A percentile compares a stretch with the other conserved stretches of the same genome.
These are phyloP conservation scores for Drosophila colorata DNA, from an alignment of 2,888 invertebrate genomes.

Conservation along the genomic window DNA sequence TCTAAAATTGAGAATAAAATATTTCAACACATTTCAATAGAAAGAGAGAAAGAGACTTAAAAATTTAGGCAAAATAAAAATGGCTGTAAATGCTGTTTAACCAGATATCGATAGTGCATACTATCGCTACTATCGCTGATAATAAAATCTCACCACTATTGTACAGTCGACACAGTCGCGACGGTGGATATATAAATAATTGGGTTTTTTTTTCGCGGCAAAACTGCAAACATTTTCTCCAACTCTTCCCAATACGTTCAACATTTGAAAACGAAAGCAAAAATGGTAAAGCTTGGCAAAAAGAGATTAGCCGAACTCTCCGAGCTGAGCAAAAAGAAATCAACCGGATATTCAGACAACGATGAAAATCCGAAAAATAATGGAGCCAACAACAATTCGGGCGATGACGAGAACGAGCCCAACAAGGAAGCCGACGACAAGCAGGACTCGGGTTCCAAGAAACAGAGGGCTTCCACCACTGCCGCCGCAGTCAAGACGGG, in stretches of 20 bases:
- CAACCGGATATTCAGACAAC: conserved; percentile 66
- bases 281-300: conserved; percentile 82
- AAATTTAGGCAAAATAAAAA: background rate
- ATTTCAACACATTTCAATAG: background rate
- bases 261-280: conserved; percentile 15
- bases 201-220: conserved; percentile 52
- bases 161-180: conserved; percentile 39
- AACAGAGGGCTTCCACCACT: conserved; percentile 11
- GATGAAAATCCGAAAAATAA: conserved; percentile 75
- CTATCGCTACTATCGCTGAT: background rate
- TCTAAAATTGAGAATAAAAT: background rate
- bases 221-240: conserved; percentile 11
- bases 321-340: conserved; percentile 76
- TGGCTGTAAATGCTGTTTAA: too few species aligned
- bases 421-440: conserved; percentile 35
- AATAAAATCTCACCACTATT: conserved; percentile 2
- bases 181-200: conserved; percentile 33
- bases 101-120: conserved; percentile 1
- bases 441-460: conserved; percentile 43
- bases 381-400: conserved; percentile 35
- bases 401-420: conserved; percentile 36
- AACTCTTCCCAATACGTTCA: background rate
- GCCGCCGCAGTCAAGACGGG: background rate
- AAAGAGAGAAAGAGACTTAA: background rate
- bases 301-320: conserved; percentile 78